phyloP scores from a whole-genome alignment of 2,797 vertebrate genomes.

The Phyllotis vaccarum region DNA sequence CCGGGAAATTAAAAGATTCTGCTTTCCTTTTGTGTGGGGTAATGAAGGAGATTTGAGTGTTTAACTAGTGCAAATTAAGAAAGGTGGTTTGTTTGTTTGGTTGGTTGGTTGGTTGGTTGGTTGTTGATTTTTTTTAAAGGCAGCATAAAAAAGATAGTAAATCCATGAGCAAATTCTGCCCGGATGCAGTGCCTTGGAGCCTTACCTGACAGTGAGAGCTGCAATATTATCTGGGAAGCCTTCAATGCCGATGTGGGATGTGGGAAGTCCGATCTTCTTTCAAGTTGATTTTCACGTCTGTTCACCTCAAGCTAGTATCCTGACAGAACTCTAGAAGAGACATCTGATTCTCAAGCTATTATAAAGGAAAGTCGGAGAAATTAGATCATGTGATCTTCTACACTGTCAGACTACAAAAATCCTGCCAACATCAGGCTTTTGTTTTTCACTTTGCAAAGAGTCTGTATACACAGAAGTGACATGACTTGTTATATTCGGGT shows the following conservation, averaged over 20 bases:
- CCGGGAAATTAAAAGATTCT: background rate
- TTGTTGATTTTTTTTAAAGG: background rate
- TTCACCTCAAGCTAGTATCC: background rate
- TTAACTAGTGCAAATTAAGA: background rate
- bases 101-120: no score
- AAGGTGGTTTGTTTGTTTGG: background rate
- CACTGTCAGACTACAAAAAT: background rate
- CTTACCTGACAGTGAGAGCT: background rate
- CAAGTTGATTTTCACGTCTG: background rate
- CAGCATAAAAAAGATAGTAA: background rate
- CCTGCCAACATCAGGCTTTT: background rate
- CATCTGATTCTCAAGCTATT: background rate
- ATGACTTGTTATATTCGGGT: fast-evolving
- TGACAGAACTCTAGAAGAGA: background rate
- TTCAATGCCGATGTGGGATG: background rate
- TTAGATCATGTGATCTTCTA: background rate
- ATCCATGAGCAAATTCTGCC: background rate
- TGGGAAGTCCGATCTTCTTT: background rate
- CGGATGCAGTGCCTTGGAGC: background rate
- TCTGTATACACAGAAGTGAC: background rate
- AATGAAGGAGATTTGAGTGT: background rate
- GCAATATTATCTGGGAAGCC: background rate
- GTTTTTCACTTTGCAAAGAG: background rate
- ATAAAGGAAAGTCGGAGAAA: background rate
- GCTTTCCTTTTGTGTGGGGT: background rate